Base-by-base conservation (phyloP, 1,140 invertebrate species). In the Lepidurus apus region DNA sequence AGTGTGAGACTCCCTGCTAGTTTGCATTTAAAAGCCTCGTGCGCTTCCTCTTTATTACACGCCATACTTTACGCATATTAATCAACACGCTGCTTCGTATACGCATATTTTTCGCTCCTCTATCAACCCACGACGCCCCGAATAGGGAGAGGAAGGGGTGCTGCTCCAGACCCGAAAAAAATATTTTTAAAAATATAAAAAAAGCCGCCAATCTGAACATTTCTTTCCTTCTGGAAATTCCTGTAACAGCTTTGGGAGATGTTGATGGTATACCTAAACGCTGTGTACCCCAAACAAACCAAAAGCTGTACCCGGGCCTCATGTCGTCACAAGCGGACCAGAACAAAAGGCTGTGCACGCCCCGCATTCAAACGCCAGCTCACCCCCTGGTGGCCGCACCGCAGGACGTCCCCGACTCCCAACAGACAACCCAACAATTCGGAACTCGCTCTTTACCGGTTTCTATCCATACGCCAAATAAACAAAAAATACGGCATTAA, bases 11-110 rank as follows among this genome's bases (percentile, higher is more conserved):
- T 65, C 53, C 53, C 53, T 65, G 53, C 53, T 21, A 65, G 53
- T 65, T 65, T 65, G 53, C 53, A 65, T 65, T 65, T 65, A 21
- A 65, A 65, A 65, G 53, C 21, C 53, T 65, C 53, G 53, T 65
- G 53, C 53, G n/a, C 53, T 65, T 65, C 53, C 53, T 65, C 53
- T 65, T 65, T 65, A 65, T 65, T 65, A 65, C 53, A 65, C 53
- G 13, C 53, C 53, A 65, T 65, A 65, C 53, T 65, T 65, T 65
- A 65, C 53, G 53, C 53, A 65, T 65, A 65, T 65, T 65, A 65
- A 65, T 65, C 53, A 21, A 65, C 53, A 21, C 53, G 53, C 53
- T 13, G 53, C 53, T 65, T 65, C 6, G 8, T 9, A 13, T 65
- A n/a, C 21, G 53, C 53, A 65, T 65, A 9, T 17, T 65, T 65